Base-by-base conservation (phyloP, 2,797 vertebrate species). In the Antennarius maculatus region DNA sequence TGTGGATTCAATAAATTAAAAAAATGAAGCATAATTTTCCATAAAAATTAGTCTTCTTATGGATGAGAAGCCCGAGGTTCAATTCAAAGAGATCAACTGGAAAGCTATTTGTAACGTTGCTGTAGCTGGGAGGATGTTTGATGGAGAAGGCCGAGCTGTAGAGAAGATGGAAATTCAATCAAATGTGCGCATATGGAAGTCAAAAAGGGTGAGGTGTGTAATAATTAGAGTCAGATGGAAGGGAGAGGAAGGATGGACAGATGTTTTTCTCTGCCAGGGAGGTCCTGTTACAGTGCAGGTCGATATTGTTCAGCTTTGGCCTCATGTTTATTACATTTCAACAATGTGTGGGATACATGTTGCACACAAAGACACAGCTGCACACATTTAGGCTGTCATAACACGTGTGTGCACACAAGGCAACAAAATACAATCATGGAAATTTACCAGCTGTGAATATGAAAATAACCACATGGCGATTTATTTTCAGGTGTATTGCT, bases 101-200 rank as follows among this genome's bases (percentile, higher is more conserved):
- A 76, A 73, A 73, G 39, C 55, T 72, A 15, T 55, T n/a, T 51
- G n/a, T 52, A 43, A 54, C 50, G 66, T 34, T 63, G 58, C 60
- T 70, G 14, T 17, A 46, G 66, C 61, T 51, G 31, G 45, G 59
- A 65, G 50, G 57, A 54, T 49, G 28, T 69, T 79, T 70, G 71
- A 79, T 80, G 69, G 76, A 63, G 71, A 77, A 58, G 67, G 65
- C 55, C 70, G 13, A 68, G 39, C 13, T 74, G 71, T 79, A 85
- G 71, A 72, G 14, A 55, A 69, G 74, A 71, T 55, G 61, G 74
- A 64, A 79, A 79, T 70, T 61, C 45, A 34, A 69, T 82, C 39
- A 55, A 39, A 67, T 46, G 85, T 86, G 77, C 84, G 78, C 41
- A 80, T 83, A 34, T 7, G 59, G 64, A 73, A 61, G 51, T 59